These are phyloP conservation scores for Ctenicera cuprea DNA, from an alignment of 2,888 invertebrate species.

Conservation along the genomic window DNA sequence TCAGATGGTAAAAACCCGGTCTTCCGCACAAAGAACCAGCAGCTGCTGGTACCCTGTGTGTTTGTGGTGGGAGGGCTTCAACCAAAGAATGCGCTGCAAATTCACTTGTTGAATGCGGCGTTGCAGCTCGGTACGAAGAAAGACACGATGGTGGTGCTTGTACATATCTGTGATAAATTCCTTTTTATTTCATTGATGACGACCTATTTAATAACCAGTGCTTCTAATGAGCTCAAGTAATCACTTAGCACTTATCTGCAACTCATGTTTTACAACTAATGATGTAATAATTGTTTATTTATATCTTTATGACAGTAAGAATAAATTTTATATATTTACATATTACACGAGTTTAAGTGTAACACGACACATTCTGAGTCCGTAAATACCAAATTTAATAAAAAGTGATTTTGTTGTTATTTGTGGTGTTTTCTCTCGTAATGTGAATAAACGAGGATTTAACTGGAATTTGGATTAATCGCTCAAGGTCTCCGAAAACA, in stretches of 20 bases:
- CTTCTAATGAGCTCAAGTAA: neutral
- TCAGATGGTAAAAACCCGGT: constrained; percentile 50
- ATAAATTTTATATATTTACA: too few species aligned
- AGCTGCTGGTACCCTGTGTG: constrained; percentile 47
- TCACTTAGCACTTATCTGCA: too few species aligned
- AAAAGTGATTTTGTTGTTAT: neutral
- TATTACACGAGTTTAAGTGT: neutral
- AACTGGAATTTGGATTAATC: constrained; percentile 14
- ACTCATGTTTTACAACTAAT: neutral
- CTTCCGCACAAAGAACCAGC: constrained; percentile 52
- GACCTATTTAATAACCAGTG: neutral
- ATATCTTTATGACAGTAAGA: neutral
- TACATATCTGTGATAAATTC: constrained; percentile 35
- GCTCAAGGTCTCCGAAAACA: neutral
- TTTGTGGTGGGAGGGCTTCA: constrained; percentile 47
- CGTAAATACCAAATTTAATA: neutral
- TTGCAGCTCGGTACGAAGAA: constrained; percentile 29
- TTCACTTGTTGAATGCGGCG: constrained; percentile 50
- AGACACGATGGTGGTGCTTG: constrained; percentile 24
- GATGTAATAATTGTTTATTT: constrained; percentile 12
- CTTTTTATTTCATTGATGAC: neutral
- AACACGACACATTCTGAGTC: neutral
- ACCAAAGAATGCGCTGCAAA: constrained; percentile 49
- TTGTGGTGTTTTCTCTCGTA: neutral
- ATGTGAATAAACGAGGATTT: neutral